A percentile compares a stretch with the other conserved stretches of the same genome.
These are phyloP conservation scores for Cydia strobilella DNA, from an alignment of 1,140 invertebrate species.

Conservation along the genomic window DNA sequence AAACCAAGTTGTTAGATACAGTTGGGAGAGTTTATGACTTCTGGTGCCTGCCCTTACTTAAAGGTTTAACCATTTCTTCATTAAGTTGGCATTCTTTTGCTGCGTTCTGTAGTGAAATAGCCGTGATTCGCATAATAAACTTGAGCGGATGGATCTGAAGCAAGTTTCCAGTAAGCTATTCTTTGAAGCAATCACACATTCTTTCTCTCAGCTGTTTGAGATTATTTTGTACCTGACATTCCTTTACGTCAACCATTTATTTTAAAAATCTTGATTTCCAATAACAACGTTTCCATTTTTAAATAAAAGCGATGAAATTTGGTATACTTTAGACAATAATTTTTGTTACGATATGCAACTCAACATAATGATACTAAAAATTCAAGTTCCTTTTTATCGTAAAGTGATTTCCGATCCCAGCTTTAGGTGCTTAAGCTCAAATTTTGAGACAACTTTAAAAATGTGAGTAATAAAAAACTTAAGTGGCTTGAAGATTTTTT, in stretches of 20 bases:
- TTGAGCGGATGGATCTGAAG: conserved; percentile 1
- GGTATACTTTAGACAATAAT: background rate
- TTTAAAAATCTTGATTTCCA: background rate
- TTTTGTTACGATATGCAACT: background rate
- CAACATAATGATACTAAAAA: background rate
- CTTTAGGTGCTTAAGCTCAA: conserved; percentile 13
- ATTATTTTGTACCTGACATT: background rate
- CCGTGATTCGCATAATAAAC: conserved; percentile 3
- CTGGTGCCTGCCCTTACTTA: conserved; percentile 25
- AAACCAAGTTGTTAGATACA: conserved; percentile 28
- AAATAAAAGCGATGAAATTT: background rate
- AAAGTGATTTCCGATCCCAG: background rate
- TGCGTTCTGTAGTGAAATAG: conserved; percentile 1
- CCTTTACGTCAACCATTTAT: background rate
- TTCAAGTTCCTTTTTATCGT: background rate
- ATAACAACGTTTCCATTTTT: background rate
- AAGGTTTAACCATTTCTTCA: conserved; percentile 24
- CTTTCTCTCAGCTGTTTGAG: background rate
- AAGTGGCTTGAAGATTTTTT: conserved; percentile 4
- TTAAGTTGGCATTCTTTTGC: conserved; percentile 27
- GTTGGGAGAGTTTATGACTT: conserved; percentile 27
- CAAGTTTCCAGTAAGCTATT: background rate
- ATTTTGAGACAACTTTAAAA: background rate
- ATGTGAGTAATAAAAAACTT: conserved; percentile 4
- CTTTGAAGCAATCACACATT: background rate